Conservation (phyloP, 2,888 invertebrate species). For the Nebria brevicollis region DNA sequence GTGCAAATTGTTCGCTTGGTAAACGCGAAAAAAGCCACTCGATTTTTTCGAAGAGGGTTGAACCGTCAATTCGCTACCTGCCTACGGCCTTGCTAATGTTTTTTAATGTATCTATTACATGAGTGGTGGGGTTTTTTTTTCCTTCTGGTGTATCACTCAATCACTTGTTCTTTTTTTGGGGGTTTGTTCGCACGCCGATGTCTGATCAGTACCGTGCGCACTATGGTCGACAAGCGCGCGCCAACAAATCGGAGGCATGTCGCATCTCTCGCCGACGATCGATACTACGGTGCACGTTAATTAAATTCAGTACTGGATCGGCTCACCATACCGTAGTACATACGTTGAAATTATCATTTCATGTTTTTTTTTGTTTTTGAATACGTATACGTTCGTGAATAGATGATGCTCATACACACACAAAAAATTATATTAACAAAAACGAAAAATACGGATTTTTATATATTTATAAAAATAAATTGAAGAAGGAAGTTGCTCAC, state of each 20-base stretch:
- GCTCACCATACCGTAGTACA: conserved; percentile 6
- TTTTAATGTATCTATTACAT: neutral
- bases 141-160: neutral
- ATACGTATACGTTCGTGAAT: neutral
- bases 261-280: conserved; percentile 9
- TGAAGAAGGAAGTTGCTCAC: conserved; percentile 44
- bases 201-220: neutral
- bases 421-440: neutral
- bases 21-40: neutral
- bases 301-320: conserved; percentile 38
- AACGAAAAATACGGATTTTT: neutral
- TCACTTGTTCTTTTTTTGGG: neutral
- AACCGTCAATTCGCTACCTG: neutral
- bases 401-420: neutral
- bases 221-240: neutral
- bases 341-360: neutral
- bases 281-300: conserved; percentile 28
- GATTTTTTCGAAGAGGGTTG: neutral
- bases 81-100: conserved; percentile 1
- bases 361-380: neutral
- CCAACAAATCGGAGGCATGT: conserved; percentile 9
- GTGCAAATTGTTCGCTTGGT: neutral
- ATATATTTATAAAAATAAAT: conserved; percentile 10
- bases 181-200: neutral
- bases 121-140: neutral